These are phyloP conservation scores for Drosophila leonis DNA, from an alignment of 2,888 invertebrate genomes.

Conservation along the genomic window DNA sequence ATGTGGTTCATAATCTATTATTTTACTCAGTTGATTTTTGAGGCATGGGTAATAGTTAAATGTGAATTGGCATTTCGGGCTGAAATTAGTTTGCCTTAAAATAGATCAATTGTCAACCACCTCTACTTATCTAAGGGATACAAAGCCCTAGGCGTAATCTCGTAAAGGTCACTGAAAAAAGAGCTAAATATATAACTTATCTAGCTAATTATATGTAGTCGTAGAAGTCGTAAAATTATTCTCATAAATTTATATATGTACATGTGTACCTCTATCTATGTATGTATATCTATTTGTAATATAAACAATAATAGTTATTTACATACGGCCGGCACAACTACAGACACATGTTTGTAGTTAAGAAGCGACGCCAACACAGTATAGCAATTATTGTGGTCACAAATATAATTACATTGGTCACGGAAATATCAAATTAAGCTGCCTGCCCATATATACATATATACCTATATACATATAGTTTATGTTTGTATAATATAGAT, in stretches of 20 bases:
- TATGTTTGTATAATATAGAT: slow-evolving; percentile 28
- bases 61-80: background rate
- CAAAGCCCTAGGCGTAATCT: background rate
- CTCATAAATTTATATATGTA: background rate
- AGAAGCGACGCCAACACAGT: slow-evolving; percentile 26
- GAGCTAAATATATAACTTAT: background rate
- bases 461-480: background rate
- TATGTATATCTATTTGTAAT: slow-evolving; percentile 4
- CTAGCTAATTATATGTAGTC: slow-evolving; percentile 1
- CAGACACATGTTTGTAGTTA: slow-evolving; percentile 12
- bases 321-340: slow-evolving; percentile 9
- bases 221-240: background rate
- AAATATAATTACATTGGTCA: slow-evolving; percentile 77
- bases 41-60: background rate
- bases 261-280: background rate
- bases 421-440: slow-evolving; percentile 81
- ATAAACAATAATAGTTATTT: slow-evolving; percentile 13
- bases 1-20: too few relatives aligned
- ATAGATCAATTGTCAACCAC: background rate
- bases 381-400: slow-evolving; percentile 45
- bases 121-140: background rate
- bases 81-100: background rate
- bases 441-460: slow-evolving; percentile 19
- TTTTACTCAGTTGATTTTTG: too few relatives aligned
- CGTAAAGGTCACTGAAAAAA: background rate